phyloP scores from a whole-genome alignment of 2,888 invertebrate genomes.

The Xestia xanthographa region DNA sequence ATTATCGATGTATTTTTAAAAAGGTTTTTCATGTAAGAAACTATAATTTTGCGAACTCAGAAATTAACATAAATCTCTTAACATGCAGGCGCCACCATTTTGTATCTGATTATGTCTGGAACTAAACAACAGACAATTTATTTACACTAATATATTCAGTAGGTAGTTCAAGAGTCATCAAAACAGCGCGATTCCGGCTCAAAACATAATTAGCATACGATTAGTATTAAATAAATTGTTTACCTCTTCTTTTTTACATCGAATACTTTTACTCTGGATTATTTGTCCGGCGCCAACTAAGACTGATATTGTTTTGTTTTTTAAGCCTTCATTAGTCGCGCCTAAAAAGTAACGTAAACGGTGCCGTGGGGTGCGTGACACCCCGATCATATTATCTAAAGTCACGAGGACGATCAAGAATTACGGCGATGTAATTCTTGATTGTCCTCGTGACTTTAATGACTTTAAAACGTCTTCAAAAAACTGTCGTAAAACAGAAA shows the following conservation, averaged over 20 bases:
- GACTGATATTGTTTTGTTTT: slow-evolving; percentile 49
- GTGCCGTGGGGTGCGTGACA: background rate
- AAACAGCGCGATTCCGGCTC: slow-evolving; percentile 57
- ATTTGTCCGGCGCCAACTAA: slow-evolving; percentile 59
- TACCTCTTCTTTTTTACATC: slow-evolving; percentile 45
- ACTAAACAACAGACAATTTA: slow-evolving; percentile 76
- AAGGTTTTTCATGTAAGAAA: slow-evolving; percentile 35
- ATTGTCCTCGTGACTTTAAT: no score
- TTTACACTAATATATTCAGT: slow-evolving; percentile 66
- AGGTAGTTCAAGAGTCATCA: slow-evolving; percentile 63
- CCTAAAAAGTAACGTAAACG: background rate
- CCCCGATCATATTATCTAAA: background rate
- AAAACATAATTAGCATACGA: slow-evolving; percentile 55
- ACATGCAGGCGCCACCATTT: slow-evolving; percentile 78
- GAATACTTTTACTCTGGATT: slow-evolving; percentile 59
- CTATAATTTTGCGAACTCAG: slow-evolving; percentile 57
- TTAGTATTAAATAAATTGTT: slow-evolving; percentile 56
- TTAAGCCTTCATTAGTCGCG: background rate
- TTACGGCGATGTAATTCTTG: no score
- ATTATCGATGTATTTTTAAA: slow-evolving; percentile 44
- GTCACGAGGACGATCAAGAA: background rate
- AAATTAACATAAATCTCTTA: slow-evolving; percentile 70
- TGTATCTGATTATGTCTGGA: slow-evolving; percentile 69
- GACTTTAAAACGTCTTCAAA: no score
- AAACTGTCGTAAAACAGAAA: background rate